A percentile compares a stretch with the other conserved stretches of the same genome.
Evolutionary conservation across 2,888 invertebrate genomes (phyloP).

Genomic region (Diadegma fenestrale): DNA sequence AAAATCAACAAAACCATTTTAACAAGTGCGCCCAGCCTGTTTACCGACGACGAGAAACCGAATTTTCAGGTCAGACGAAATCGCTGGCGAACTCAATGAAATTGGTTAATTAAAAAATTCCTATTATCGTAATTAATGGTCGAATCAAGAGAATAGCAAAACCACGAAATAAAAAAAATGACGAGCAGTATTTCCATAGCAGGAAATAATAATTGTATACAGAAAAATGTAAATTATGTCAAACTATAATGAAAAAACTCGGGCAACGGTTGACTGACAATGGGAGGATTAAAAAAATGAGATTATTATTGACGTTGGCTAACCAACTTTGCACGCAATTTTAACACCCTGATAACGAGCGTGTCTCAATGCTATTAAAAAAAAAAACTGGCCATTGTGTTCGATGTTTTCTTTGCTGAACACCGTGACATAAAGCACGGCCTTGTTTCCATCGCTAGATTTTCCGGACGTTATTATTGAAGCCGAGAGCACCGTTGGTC

Average conservation of each 20-base stretch:
- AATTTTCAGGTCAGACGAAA: no score
- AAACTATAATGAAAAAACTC: background rate
- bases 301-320: slow-evolving; percentile 18
- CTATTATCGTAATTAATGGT: no score
- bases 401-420: background rate
- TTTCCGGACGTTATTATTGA: slow-evolving; percentile 59
- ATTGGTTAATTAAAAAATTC: no score
- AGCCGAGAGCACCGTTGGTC: slow-evolving; percentile 19
- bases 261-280: background rate
- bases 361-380: slow-evolving; percentile 5
- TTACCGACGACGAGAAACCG: no score
- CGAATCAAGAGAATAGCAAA: background rate
- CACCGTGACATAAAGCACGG: slow-evolving; percentile 18
- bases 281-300: slow-evolving; percentile 15
- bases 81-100: no score
- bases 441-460: slow-evolving; percentile 37
- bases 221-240: background rate
- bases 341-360: slow-evolving; percentile 26
- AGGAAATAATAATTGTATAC: background rate
- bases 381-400: slow-evolving; percentile 12
- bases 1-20: no score
- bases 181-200: background rate
- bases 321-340: slow-evolving; percentile 22
- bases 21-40: no score
- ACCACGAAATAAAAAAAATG: background rate